Conservation (phyloP, 2,797 vertebrate species). For the Typhlichthys subterraneus region DNA sequence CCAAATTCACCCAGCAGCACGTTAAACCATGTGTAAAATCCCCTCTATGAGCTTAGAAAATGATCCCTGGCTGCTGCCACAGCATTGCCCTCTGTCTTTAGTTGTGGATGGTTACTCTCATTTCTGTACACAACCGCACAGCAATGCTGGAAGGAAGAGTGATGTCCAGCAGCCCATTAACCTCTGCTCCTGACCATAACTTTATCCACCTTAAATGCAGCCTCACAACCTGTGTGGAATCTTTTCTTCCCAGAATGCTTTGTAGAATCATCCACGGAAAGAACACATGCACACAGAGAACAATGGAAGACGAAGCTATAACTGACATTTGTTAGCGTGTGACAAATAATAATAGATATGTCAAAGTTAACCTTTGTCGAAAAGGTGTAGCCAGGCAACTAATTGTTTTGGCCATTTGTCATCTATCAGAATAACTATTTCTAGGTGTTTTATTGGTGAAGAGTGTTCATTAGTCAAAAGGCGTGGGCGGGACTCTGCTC, state of each 20-base stretch:
- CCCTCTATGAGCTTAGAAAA: constrained; percentile 66
- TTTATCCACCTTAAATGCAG: background rate
- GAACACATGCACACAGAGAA: too few species aligned
- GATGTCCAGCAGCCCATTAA: constrained; percentile 65
- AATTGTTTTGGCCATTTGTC: constrained; percentile 54
- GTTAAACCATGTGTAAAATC: constrained; percentile 81
- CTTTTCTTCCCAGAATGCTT: background rate
- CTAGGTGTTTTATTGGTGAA: constrained; percentile 70
- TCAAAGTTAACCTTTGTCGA: constrained; percentile 12
- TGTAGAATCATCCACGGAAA: too few species aligned
- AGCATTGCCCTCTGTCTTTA: constrained; percentile 60
- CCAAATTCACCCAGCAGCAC: constrained; percentile 71
- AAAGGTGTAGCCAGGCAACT: background rate
- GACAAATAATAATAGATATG: background rate
- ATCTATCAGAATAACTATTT: constrained; percentile 2
- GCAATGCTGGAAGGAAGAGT: constrained; percentile 62
- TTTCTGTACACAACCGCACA: constrained; percentile 46
- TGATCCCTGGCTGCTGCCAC: constrained; percentile 58
- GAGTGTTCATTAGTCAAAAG: constrained; percentile 79
- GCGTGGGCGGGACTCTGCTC: constrained; percentile 80
- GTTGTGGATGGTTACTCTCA: constrained; percentile 60
- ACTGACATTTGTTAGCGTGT: too few species aligned
- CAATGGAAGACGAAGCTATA: too few species aligned
- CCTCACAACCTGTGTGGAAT: constrained; percentile 41
- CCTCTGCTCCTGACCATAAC: constrained; percentile 44